Evolutionary conservation across 2,888 invertebrate species (phyloP), one percentile per base, ranked within the genome.

Genomic region (Phyllotreta cruciferae): DNA sequence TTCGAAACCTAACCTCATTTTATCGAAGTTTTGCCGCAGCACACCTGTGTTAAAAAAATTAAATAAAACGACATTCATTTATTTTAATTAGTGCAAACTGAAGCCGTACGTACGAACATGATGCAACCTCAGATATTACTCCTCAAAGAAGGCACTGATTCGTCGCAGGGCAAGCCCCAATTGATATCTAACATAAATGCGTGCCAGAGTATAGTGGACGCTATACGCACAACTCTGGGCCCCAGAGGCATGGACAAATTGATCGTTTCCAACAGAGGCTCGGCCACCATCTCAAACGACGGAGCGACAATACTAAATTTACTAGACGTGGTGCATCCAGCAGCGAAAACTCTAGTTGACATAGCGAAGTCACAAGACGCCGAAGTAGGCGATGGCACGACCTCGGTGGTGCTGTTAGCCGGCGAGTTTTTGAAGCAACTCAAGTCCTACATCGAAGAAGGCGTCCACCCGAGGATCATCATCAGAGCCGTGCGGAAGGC

Each of bases 221-320:
- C 97, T 39, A 95, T 98, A 66, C 89, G 98, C 62, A 99, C 99
- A 0, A 99, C 99, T 0, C 85, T 99, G 45, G 99, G 99, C 47
- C 99, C 99, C 5, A 88, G 99, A 35, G 99, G 99, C 69, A 96
- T 99, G 97, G 99, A 99, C 82, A 99, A 99, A 81, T 85, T 99
- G 56, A 96, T 99, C 65, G 97, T 99, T 0, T 93, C 95, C 78
- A 86, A 87, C 66, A 86, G 86, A 70, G 96, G 96, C 63, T 95
- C 93, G 79, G 92, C 97, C 0, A 97, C 97, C 1, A 98, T 99
- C 72, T 98, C 98, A 1, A 99, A 99, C 79, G 99, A 99, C 83
- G 99, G 99, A 9, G 99, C 99, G 5, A 99, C 99, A 0, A 98
- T 99, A 68, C 89, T 99, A 87, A 98, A 98, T 83, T 86, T 97